Evolutionary conservation across 1,140 invertebrate species (phyloP).

Genomic region (Calephelis virginiensis): DNA sequence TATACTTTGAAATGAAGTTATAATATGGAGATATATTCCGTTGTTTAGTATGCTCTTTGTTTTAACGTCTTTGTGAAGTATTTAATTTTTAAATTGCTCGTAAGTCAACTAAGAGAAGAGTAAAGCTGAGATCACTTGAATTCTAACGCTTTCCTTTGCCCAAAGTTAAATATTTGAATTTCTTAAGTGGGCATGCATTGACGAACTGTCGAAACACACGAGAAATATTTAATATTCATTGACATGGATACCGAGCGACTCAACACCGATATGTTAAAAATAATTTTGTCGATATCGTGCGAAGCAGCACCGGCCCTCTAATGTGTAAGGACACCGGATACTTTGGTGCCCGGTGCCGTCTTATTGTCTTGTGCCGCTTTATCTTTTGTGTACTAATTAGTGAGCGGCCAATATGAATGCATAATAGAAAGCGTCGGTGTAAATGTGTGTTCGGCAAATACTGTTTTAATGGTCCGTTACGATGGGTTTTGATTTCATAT

Average conservation of each 20-base stretch:
- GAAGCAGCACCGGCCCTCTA: conserved; percentile 37
- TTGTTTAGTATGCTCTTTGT: conserved; percentile 37
- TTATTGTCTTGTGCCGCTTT: conserved; percentile 67
- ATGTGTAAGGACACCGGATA: conserved; percentile 58
- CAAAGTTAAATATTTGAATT: conserved; percentile 76
- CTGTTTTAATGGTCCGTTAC: conserved; percentile 64
- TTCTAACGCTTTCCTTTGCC: conserved; percentile 77
- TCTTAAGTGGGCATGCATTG: conserved; percentile 74
- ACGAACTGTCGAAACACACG: conserved; percentile 63
- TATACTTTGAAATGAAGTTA: background rate
- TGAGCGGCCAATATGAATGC: conserved; percentile 73
- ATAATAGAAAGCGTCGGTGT: conserved; percentile 70
- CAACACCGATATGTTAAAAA: conserved; percentile 51
- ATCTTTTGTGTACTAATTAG: conserved; percentile 77
- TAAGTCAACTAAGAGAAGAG: conserved; percentile 69
- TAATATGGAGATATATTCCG: conserved; percentile 6
- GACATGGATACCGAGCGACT: conserved; percentile 49
- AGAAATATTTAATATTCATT: conserved; percentile 73
- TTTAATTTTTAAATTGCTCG: conserved; percentile 75
- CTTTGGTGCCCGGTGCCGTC: conserved; percentile 35
- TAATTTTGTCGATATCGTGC: conserved; percentile 43
- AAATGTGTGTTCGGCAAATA: conserved; percentile 73
- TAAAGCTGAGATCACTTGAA: conserved; percentile 74
- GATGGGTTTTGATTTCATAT: conserved; percentile 54
- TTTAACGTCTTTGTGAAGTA: conserved; percentile 69